Percentiles rank a stretch among this genome's conserved stretches.
phyloP scores from a whole-genome alignment of 2,888 invertebrate genomes.

The Tiliacea aurago region DNA sequence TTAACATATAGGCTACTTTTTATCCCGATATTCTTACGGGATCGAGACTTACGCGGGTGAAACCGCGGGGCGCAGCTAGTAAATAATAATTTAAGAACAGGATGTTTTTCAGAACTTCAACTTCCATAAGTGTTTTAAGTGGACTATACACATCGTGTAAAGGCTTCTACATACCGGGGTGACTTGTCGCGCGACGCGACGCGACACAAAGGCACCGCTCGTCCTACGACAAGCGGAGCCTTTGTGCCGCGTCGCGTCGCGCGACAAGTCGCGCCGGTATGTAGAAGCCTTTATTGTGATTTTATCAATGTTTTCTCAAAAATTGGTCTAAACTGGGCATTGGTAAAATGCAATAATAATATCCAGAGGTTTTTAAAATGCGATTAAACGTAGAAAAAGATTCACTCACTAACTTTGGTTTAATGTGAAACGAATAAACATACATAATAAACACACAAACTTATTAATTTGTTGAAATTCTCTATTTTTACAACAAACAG shows the following conservation, averaged over 20 bases:
- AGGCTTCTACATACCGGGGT: too few species aligned
- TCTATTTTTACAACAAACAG: background rate
- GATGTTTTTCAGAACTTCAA: background rate
- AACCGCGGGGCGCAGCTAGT: too few species aligned
- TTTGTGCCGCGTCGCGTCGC: too few species aligned
- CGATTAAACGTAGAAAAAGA: background rate
- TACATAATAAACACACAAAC: background rate
- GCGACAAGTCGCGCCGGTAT: too few species aligned
- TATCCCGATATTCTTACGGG: too few species aligned
- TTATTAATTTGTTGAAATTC: background rate
- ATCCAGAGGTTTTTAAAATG: background rate
- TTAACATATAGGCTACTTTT: too few species aligned
- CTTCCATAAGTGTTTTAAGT: background rate
- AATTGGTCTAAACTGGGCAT: background rate
- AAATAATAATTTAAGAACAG: background rate
- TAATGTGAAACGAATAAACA: background rate
- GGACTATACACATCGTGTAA: background rate
- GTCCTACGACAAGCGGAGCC: too few species aligned
- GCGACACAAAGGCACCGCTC: too few species aligned
- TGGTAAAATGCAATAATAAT: background rate
- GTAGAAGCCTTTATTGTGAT: too few species aligned
- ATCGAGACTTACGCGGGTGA: too few species aligned
- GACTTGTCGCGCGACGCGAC: too few species aligned
- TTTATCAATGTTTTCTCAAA: background rate
- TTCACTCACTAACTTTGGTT: background rate